Base-by-base conservation (phyloP, 1,140 invertebrate species). In the Maconellicoccus hirsutus region DNA sequence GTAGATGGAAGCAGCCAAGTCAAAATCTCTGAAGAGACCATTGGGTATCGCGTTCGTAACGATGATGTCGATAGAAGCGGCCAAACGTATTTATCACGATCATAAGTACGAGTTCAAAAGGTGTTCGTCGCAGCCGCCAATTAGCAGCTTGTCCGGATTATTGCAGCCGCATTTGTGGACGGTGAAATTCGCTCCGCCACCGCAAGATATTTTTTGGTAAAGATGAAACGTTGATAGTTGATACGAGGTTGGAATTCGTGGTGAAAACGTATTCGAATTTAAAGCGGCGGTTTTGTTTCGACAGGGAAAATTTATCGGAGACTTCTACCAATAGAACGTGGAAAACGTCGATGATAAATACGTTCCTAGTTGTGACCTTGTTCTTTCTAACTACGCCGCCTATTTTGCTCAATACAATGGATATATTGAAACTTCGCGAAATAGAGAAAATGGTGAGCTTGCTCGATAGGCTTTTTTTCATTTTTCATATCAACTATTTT, bases 331-430 rank as follows among this genome's bases (percentile, higher is more conserved):
- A 89, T 74, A 96, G 94, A 92, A 96, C 94, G 80, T 80, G 94
- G 1, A 92, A 91, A 79, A 92, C 92, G 59, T 82, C 93, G 71
- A 77, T 90, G 70, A 87, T 96, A 8, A 97, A 98, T 79, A 77
- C 87, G 26, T 81, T 87, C 59, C 80, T 98, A 59, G 89, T 92
- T 74, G 78, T 96, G 63, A 79, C 94, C 26, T 81, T 98, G 10
- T 95, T 96, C 78, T 97, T 98, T 78, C 81, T 97, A 23, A 96
- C 94, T 23, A 98, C 96, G n/a, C 95, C 96, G 19, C 88, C 91
- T 72, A 89, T 94, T 79, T 83, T 96, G 75, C 86, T 94, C 0
- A 92, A 88, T 77, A 79, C 86, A n/a, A 80, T 92, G 25, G 87
- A 91, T 73, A 84, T 83, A 59, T 77, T 86, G 4, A 81, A 75